Evolutionary conservation across 2,797 vertebrate genomes (phyloP), one percentile per base, ranked within the genome.

Genomic region (Sebastolobus altivelis): DNA sequence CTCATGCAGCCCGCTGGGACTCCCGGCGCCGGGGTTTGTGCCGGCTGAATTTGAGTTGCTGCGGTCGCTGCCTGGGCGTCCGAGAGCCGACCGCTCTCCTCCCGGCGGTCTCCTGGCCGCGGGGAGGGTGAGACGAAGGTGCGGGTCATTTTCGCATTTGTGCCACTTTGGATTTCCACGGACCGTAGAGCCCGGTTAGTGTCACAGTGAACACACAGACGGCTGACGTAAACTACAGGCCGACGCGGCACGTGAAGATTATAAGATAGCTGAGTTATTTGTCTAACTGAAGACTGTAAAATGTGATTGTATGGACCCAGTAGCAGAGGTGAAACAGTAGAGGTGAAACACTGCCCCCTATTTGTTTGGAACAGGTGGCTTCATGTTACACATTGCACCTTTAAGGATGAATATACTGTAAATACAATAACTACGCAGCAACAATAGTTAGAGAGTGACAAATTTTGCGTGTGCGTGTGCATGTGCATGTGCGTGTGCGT

Each of bases 61-160:
- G 14, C 40, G 6, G 40, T 43, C 40, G 14, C 40, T 6, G 2
- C 14, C 40, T 43, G 40, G 40, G 40, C 14, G 40, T 43, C 2
- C 0, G 43, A 46, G 43, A 46, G 0, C 43, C 43, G 16, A 8
- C 16, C 3, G 43, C 43, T 3, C 14, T 43, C 40, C 40, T 43
- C 40, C 0, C 31, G 13, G 40, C 0, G 0, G 0, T 43, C 14
- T 43, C 40, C 14, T 46, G 43, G 0, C 0, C 43, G 16, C 40
- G 0, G 7, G 43, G 0, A 18, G 43, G 43, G 0, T 3, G 43
- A 46, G 43, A 46, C 43, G 16, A 46, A 18, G 0, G 6, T 46
- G 18, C 43, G 2, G 16, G 43, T 8, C 7, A 46, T 18, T 46
- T 18, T 46, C 16, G 18, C 7, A 46, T 0, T 0, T 46, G 16